Conservation (phyloP, 1,140 invertebrate species). For the Temnothorax nylanderi region DNA sequence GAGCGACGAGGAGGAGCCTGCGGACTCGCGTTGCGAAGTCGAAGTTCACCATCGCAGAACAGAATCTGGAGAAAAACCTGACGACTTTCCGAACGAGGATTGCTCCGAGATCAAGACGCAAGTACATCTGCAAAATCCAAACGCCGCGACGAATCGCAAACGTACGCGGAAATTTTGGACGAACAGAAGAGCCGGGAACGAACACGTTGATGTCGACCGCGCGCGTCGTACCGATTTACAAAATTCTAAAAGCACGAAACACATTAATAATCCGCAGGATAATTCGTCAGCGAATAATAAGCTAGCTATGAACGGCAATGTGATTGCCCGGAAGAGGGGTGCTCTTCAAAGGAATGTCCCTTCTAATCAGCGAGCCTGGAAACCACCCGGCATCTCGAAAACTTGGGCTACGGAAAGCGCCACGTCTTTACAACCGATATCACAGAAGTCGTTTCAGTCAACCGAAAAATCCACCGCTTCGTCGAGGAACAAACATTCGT, state of each 20-base stretch:
- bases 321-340: neutral
- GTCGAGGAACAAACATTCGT: neutral
- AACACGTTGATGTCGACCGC: neutral
- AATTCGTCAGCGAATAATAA: neutral
- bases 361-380: constrained; percentile 8
- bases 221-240: neutral
- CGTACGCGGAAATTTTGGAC: neutral
- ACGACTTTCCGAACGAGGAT: neutral
- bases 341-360: neutral
- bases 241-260: neutral
- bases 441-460: constrained; percentile 2
- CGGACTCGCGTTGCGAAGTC: neutral
- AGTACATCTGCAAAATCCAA: neutral
- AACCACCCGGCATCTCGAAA: neutral
- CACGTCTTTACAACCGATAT: neutral
- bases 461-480: neutral
- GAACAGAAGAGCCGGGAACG: neutral
- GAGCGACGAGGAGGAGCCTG: neutral
- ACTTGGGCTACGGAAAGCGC: neutral
- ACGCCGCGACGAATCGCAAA: neutral
- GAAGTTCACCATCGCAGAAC: neutral
- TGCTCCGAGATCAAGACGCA: neutral
- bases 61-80: neutral
- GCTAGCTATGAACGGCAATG: neutral
- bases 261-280: neutral